Percentiles rank a stretch among this genome's conserved stretches.
Conservation (phyloP, 1,140 invertebrate species). For the Caenorhabditis remanei region DNA sequence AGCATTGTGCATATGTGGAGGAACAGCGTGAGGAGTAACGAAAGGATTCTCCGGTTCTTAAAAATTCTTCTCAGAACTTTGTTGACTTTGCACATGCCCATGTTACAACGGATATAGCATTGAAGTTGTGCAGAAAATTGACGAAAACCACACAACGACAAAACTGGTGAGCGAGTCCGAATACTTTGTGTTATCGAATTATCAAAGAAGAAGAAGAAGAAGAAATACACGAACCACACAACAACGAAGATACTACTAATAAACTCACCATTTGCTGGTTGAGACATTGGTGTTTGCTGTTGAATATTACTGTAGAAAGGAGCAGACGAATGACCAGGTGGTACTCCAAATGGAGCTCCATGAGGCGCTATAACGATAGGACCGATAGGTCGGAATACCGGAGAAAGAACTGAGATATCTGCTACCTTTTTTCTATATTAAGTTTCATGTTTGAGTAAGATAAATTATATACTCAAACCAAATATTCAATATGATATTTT, state of each 20-base stretch:
- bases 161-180: no score
- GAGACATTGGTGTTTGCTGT: slow-evolving; percentile 13
- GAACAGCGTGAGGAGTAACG: slow-evolving; percentile 4
- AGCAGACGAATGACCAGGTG: slow-evolving; percentile 34
- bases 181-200: not conserved
- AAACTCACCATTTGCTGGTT: slow-evolving; percentile 20
- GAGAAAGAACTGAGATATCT: not conserved
- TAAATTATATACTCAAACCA: no score
- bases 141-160: no score
- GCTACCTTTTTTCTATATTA: no score
- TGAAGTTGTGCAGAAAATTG: no score
- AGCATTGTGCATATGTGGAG: slow-evolving; percentile 11
- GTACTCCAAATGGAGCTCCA: slow-evolving; percentile 21
- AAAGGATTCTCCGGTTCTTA: slow-evolving; percentile 34
- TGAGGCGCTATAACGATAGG: slow-evolving; percentile 14
- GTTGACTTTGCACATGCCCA: not conserved
- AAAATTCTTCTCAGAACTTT: not conserved
- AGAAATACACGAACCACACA: not conserved
- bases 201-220: not conserved
- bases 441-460: no score
- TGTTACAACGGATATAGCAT: not conserved
- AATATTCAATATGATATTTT: no score
- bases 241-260: not conserved
- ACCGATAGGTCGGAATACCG: not conserved
- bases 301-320: slow-evolving; percentile 33